Evolutionary conservation across 2,113 vertebrate species (phyloP).

Genomic region (Notechis scutatus): DNA sequence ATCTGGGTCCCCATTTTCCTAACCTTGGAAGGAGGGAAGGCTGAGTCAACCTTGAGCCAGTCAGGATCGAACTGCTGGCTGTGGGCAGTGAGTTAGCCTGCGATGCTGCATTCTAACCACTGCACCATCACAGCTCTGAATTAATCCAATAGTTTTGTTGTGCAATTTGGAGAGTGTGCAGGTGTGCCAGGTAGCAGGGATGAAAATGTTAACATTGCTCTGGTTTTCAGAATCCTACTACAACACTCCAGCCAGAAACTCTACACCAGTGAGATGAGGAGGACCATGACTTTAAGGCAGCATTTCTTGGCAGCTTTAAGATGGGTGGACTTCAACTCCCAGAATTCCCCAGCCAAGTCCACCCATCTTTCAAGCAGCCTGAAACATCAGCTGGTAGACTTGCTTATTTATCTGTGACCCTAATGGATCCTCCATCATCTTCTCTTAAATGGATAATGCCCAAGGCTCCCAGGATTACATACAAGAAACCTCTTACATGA

Average conservation of each 20-base stretch:
- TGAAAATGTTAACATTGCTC: neutral
- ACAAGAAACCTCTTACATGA: neutral
- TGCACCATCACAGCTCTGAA: neutral
- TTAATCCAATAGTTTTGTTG: neutral
- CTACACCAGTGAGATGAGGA: neutral
- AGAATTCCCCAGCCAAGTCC: neutral
- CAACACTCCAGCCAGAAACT: neutral
- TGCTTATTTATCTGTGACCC: slow-evolving; percentile 12
- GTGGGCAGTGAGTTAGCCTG: neutral
- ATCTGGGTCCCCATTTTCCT: neutral
- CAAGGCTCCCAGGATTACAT: slow-evolving; percentile 52
- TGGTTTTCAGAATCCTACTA: neutral
- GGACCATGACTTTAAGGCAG: neutral
- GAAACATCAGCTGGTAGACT: neutral
- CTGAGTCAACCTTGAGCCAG: neutral
- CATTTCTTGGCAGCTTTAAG: neutral
- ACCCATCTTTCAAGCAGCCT: neutral
- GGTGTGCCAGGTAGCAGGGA: neutral
- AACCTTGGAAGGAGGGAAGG: neutral
- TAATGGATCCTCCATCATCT: neutral
- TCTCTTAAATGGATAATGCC: slow-evolving; percentile 12
- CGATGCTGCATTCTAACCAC: neutral
- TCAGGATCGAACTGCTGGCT: neutral
- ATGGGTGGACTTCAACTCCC: neutral
- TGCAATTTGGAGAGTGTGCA: neutral